These are phyloP conservation scores for Semnopithecus entellus DNA, from an alignment of 2,113 vertebrate species.

Conservation along the genomic window DNA sequence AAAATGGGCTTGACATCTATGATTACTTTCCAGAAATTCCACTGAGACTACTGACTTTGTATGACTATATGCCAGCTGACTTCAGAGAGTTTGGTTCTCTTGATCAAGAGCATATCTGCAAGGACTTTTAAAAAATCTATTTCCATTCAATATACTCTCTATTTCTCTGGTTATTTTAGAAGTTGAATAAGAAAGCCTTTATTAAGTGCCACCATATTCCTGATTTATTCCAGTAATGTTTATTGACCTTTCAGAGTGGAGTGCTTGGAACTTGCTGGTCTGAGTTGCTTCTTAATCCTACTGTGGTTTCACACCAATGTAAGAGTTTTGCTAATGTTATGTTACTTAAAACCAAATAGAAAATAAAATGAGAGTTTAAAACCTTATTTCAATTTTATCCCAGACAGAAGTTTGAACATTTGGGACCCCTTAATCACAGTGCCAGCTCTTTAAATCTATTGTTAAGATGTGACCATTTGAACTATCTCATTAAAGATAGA, in stretches of 20 bases:
- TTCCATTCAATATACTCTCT: constrained; percentile 36
- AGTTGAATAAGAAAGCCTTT: constrained; percentile 53
- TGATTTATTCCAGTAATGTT: constrained; percentile 65
- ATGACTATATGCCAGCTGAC: not conserved
- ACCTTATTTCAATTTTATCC: constrained; percentile 37
- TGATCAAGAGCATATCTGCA: not conserved
- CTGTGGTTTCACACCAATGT: constrained; percentile 69
- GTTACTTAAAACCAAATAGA: constrained; percentile 38
- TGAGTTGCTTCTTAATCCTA: constrained; percentile 62
- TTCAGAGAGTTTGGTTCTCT: not conserved
- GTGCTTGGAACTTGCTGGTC: constrained; percentile 13
- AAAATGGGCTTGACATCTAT: not conserved
- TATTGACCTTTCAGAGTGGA: constrained; percentile 68
- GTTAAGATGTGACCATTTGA: not conserved
- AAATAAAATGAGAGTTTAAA: constrained; percentile 46
- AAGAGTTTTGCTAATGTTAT: constrained; percentile 58
- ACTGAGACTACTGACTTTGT: not conserved
- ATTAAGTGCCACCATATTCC: constrained; percentile 48
- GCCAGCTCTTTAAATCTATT: not conserved
- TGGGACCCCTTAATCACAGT: not conserved
- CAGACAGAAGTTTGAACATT: constrained; percentile 42
- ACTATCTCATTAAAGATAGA: constrained; percentile 7
- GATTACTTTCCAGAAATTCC: constrained; percentile 10
- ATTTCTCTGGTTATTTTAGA: constrained; percentile 60
- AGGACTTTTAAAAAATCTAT: constrained; percentile 13